Conservation (phyloP, 1,140 invertebrate genomes). For the Cheumatopsyche charites region DNA sequence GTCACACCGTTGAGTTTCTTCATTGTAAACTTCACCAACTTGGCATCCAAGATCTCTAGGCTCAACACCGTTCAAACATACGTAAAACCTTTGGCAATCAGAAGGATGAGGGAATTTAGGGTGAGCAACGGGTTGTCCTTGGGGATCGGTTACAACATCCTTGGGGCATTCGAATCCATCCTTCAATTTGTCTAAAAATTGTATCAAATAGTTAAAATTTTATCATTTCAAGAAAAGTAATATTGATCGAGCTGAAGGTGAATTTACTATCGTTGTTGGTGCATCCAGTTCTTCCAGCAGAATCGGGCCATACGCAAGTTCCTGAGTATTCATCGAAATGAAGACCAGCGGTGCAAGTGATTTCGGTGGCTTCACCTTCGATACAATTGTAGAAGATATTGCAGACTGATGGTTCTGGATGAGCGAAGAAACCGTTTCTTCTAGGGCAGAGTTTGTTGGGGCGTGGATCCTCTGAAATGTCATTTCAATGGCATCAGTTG, state of each 20-base stretch:
- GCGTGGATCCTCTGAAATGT: constrained; percentile 72
- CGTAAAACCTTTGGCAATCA: constrained; percentile 89
- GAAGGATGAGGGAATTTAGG: constrained; percentile 86
- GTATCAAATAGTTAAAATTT: constrained; percentile 5
- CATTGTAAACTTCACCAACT: constrained; percentile 86
- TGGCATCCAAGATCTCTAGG: constrained; percentile 85
- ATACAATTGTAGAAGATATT: constrained; percentile 90
- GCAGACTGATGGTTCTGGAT: constrained; percentile 80
- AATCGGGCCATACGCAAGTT: constrained; percentile 87
- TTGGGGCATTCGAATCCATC: constrained; percentile 86
- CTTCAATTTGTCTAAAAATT: constrained; percentile 67
- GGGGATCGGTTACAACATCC: constrained; percentile 66
- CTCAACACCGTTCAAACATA: constrained; percentile 84
- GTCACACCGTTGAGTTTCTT: constrained; percentile 80
- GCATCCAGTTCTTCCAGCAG: constrained; percentile 78
- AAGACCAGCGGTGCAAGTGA: constrained; percentile 82
- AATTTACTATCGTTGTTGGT: constrained; percentile 59
- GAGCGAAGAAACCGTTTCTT: constrained; percentile 86
- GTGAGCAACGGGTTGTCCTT: constrained; percentile 78
- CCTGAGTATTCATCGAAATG: constrained; percentile 87
- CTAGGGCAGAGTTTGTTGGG: constrained; percentile 76
- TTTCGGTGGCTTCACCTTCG: constrained; percentile 79
- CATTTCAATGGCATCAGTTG: background rate
- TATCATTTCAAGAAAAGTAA: constrained; percentile 23
- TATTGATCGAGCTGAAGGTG: background rate